Percentiles rank a stretch among this genome's conserved stretches.
Conservation (phyloP, 2,888 invertebrate genomes). For the Beris morrisii region DNA sequence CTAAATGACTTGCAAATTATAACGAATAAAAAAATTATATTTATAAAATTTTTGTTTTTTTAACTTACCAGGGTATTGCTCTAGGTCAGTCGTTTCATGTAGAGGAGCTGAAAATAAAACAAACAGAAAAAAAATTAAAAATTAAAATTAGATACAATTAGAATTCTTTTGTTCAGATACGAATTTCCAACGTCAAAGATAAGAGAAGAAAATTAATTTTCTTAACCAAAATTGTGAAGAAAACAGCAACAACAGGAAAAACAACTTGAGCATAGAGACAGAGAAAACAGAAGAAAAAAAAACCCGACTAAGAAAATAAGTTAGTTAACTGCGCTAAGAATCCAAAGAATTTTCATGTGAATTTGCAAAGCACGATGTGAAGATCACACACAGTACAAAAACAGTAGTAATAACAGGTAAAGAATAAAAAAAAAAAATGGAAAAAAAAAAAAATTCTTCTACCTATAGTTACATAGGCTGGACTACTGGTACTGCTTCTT, state of each 20-base stretch:
- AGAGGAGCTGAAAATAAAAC: conserved; percentile 67
- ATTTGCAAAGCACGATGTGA: conserved; percentile 35
- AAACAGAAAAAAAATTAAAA: conserved; percentile 42
- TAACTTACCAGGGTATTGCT: conserved; percentile 64
- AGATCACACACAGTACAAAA: conserved; percentile 34
- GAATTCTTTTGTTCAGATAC: conserved; percentile 25
- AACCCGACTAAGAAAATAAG: conserved; percentile 22
- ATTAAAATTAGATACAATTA: conserved; percentile 19
- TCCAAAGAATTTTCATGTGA: conserved; percentile 33
- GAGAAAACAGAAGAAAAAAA: conserved; percentile 22
- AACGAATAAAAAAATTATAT: not conserved
- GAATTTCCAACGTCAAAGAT: not conserved
- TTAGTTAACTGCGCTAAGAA: conserved; percentile 30
- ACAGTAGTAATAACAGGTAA: conserved; percentile 36
- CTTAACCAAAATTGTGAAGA: not conserved
- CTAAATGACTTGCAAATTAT: conserved; percentile 21
- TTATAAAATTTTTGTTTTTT: conserved; percentile 12
- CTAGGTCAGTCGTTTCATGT: conserved; percentile 65
- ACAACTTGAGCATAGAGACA: not conserved
- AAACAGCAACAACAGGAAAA: conserved; percentile 1
- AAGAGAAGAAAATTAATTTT: not conserved
- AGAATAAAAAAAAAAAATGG: conserved; percentile 22
- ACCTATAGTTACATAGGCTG: no score
- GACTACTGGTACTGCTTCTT: no score
- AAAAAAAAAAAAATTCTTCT: not conserved